phyloP scores from a whole-genome alignment of 2,797 vertebrate genomes.

The Channallabes apus region DNA sequence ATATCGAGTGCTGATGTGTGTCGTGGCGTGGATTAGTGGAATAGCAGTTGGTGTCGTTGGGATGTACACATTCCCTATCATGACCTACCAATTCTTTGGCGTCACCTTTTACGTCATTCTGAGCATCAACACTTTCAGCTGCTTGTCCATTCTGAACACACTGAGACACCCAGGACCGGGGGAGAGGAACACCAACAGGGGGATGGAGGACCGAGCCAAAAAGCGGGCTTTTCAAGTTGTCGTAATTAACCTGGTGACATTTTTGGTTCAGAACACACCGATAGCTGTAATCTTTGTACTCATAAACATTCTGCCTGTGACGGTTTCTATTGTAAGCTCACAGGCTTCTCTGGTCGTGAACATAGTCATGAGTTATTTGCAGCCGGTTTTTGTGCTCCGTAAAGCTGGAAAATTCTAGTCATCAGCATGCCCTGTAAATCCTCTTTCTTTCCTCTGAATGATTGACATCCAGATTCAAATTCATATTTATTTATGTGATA shows the following conservation, averaged over 20 bases:
- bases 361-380: background rate
- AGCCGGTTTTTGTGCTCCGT: background rate
- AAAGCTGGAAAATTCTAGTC: slow-evolving; percentile 5
- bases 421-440: background rate
- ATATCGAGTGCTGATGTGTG: background rate
- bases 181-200: background rate
- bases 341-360: background rate
- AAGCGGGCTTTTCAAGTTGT: slow-evolving; percentile 24
- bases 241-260: slow-evolving; percentile 1
- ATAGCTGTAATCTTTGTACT: fast-evolving
- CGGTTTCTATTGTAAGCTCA: fast-evolving
- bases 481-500: no score
- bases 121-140: background rate
- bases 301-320: background rate
- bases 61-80: background rate
- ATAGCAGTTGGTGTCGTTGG: background rate
- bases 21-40: background rate
- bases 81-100: background rate
- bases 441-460: no score
- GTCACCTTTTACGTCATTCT: background rate
- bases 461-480: no score
- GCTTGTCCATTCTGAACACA: slow-evolving; percentile 2
- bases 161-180: slow-evolving; percentile 2
- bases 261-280: slow-evolving; percentile 16
- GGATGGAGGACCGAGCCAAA: background rate